phyloP scores from a whole-genome alignment of 1,140 invertebrate genomes.

The Hesperophylax magnus region DNA sequence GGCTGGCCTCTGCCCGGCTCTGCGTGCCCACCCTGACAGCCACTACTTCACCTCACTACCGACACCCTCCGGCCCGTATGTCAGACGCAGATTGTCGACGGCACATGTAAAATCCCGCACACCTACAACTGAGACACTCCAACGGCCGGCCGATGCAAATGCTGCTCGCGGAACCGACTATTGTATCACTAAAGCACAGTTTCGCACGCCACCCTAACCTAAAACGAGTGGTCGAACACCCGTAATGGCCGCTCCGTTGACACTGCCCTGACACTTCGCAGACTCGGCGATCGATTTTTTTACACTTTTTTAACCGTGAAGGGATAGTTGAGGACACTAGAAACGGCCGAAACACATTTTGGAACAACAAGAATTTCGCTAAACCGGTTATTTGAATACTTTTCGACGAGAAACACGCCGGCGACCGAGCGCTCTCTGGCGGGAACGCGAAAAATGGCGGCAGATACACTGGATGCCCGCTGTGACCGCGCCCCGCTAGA shows the following conservation, averaged over 20 bases:
- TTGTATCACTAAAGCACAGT: constrained; percentile 40
- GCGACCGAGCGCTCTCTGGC: constrained; percentile 47
- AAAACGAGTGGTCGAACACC: constrained; percentile 40
- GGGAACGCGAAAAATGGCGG: constrained; percentile 49
- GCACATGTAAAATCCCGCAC: constrained; percentile 41
- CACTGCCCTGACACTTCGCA: constrained; percentile 48
- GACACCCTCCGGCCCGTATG: constrained; percentile 47
- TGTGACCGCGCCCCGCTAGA: constrained; percentile 48
- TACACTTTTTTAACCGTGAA: constrained; percentile 36
- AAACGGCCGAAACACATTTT: constrained; percentile 39
- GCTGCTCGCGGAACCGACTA: constrained; percentile 6
- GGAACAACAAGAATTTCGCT: constrained; percentile 30
- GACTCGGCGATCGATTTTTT: constrained; percentile 47
- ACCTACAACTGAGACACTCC: constrained; percentile 34
- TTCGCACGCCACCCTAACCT: constrained; percentile 49
- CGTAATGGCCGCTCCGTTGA: constrained; percentile 48
- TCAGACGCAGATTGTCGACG: constrained; percentile 31
- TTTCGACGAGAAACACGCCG: constrained; percentile 41
- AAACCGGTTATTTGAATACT: constrained; percentile 45
- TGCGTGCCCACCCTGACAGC: constrained; percentile 24
- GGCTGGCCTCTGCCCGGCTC: constrained; percentile 20
- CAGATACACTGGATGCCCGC: constrained; percentile 44
- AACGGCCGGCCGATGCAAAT: constrained; percentile 6
- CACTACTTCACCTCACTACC: constrained; percentile 26
- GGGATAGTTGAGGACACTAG: constrained; percentile 32